Percentiles rank a stretch among this genome's conserved stretches.
Evolutionary conservation across 2,888 invertebrate genomes (phyloP).

Genomic region (Cactoblastis cactorum): DNA sequence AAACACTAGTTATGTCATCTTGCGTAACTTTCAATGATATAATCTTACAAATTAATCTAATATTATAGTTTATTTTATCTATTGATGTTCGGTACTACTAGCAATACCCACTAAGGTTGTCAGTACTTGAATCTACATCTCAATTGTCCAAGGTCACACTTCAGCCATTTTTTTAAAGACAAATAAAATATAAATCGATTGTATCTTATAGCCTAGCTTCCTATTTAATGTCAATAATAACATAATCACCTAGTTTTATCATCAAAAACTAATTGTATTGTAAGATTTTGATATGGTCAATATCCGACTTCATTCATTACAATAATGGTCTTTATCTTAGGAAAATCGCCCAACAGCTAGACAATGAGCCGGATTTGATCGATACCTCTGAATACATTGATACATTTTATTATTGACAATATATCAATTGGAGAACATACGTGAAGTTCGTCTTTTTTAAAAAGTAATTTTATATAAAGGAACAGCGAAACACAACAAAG

Average conservation of each 20-base stretch:
- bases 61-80: too few relatives aligned
- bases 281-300: slow-evolving; percentile 30
- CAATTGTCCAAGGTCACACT: too few relatives aligned
- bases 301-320: slow-evolving; percentile 33
- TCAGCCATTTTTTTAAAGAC: background rate
- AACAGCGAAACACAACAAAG: too few relatives aligned
- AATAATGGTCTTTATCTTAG: slow-evolving; percentile 36
- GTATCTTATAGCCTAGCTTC: background rate
- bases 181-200: background rate
- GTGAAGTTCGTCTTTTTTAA: too few relatives aligned
- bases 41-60: too few relatives aligned
- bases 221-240: background rate
- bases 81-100: too few relatives aligned
- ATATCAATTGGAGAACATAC: background rate
- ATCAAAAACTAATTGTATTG: slow-evolving; percentile 26
- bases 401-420: background rate
- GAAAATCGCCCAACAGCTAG: slow-evolving; percentile 35
- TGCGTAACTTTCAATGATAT: too few relatives aligned
- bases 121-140: too few relatives aligned
- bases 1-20: too few relatives aligned
- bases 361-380: slow-evolving; percentile 12
- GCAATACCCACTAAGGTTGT: too few relatives aligned
- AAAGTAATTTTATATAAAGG: too few relatives aligned
- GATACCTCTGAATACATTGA: background rate
- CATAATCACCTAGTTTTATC: slow-evolving; percentile 23